Base-by-base conservation (phyloP, 2,888 invertebrate species). In the Malthinus seriepunctatus region DNA sequence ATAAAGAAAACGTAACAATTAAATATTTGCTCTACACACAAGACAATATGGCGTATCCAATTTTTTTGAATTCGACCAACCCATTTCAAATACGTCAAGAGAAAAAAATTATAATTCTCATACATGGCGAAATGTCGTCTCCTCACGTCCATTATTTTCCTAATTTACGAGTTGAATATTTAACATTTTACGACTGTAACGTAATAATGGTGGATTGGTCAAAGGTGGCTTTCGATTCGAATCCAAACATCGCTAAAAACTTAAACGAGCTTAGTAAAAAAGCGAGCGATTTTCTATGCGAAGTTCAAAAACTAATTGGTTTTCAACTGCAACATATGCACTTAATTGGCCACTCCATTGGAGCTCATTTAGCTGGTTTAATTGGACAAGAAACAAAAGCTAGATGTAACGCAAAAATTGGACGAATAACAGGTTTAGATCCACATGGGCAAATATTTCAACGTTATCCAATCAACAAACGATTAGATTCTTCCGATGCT, bases 361-460 rank as follows among this genome's bases (percentile, higher is more conserved):
- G 51, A 31, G 46, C 51, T 14, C 51, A 56, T 1, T 9, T 56
- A 7, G 32, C 51, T 12, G 56, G 56, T 1, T 8, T 51, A 38
- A 15, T 48, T 31, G 57, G 57, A 32, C 35, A 39, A 47, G 10
- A 51, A 8, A 39, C 35, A 7, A 5, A 12, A 9, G 8, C 6
- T n/a, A 9, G 34, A 34, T 48, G 46, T 33, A 15, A 9, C 14
- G 31, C 14, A 47, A 3, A 8, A 3, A 31, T 59, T 8, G 53
- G 58, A 45, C 37, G 53, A 38, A 53, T 59, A 14, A 53, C 53
- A 8, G 53, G 49, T 0, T 33, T 58, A 14, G 58, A 58, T 45
- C 44, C 58, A n/a, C 34, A 49, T 1, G 58, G 53, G 5, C 58
- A 48, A 0, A 2, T 58, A 8, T 53, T 45, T 23, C 32, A 58